Percentiles rank a stretch among this genome's conserved stretches.
Conservation (phyloP, 2,888 invertebrate species). For the Tubulanus polymorphus region DNA sequence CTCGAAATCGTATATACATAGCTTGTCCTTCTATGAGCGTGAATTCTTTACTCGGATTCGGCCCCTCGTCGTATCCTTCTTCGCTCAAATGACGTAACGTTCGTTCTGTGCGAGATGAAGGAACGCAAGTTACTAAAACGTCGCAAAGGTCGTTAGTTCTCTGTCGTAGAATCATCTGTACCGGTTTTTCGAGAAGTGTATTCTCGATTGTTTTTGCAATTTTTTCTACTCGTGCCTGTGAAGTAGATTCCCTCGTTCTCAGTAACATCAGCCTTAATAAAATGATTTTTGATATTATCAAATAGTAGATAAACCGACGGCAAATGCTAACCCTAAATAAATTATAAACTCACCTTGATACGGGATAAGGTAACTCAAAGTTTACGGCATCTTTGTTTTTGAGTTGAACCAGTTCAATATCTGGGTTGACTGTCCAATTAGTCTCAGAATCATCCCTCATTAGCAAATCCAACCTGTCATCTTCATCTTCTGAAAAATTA, state of each 20-base stretch:
- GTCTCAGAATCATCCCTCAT: conserved; percentile 20
- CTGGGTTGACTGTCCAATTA: conserved; percentile 26
- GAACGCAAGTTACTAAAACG: conserved; percentile 27
- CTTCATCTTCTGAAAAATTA: conserved; percentile 27
- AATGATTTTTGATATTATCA: no score
- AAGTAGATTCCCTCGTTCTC: conserved; percentile 25
- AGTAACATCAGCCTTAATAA: conserved; percentile 35
- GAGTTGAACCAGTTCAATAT: conserved; percentile 25
- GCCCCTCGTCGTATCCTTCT: conserved; percentile 38
- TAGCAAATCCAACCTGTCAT: conserved; percentile 33
- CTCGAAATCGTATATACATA: conserved; percentile 37
- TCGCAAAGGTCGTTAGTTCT: conserved; percentile 26
- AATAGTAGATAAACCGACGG: no score
- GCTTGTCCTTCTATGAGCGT: conserved; percentile 41
- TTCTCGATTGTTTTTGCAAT: conserved; percentile 29
- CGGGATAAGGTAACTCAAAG: conserved; percentile 31
- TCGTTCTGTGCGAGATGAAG: conserved; percentile 25
- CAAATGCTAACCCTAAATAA: no score
- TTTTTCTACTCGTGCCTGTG: conserved; percentile 24
- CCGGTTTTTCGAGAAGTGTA: conserved; percentile 24
- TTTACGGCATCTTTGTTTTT: conserved; percentile 42
- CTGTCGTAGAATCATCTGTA: conserved; percentile 38
- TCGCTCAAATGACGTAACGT: conserved; percentile 26
- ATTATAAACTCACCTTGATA: no score
- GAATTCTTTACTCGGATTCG: conserved; percentile 30